phyloP scores from a whole-genome alignment of 2,797 vertebrate species.

The Staurois parvus region DNA sequence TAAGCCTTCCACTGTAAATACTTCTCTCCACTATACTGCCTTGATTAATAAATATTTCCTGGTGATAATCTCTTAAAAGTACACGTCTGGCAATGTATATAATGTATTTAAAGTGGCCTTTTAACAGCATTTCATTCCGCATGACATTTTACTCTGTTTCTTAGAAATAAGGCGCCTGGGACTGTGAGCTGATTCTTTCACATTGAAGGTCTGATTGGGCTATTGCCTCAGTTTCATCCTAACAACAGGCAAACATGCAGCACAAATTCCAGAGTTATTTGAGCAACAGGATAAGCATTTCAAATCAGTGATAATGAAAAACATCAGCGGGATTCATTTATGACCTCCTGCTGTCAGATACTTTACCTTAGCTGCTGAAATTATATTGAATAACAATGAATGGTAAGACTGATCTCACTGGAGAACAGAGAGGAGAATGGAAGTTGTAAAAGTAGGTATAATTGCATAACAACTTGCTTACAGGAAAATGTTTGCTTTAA shows the following conservation, averaged over 20 bases:
- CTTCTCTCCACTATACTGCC: no score
- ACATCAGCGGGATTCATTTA: constrained; percentile 72
- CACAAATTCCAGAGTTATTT: constrained; percentile 61
- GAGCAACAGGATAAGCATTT: constrained; percentile 67
- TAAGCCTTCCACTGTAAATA: no score
- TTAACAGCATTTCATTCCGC: no score
- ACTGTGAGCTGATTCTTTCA: no score
- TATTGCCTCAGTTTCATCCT: constrained; percentile 10
- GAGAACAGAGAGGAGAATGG: constrained; percentile 66
- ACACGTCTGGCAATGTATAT: no score
- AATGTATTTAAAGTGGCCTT: no score
- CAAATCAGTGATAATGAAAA: constrained; percentile 72
- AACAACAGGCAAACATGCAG: constrained; percentile 63
- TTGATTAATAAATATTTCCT: no score
- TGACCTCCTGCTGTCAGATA: constrained; percentile 67
- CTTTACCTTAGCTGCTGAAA: constrained; percentile 71
- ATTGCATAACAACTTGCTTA: constrained; percentile 70
- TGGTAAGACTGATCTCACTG: constrained; percentile 69
- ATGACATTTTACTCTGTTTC: no score
- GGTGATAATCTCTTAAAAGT: no score
- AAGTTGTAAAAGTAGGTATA: constrained; percentile 70
- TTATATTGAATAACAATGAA: constrained; percentile 74
- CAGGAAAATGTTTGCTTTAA: constrained; percentile 61
- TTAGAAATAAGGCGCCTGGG: no score
- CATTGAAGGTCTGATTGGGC: no score